Evolutionary conservation across 2,797 vertebrate species (phyloP), one percentile per base, ranked within the genome.

Genomic region (Myotis findleyi): DNA sequence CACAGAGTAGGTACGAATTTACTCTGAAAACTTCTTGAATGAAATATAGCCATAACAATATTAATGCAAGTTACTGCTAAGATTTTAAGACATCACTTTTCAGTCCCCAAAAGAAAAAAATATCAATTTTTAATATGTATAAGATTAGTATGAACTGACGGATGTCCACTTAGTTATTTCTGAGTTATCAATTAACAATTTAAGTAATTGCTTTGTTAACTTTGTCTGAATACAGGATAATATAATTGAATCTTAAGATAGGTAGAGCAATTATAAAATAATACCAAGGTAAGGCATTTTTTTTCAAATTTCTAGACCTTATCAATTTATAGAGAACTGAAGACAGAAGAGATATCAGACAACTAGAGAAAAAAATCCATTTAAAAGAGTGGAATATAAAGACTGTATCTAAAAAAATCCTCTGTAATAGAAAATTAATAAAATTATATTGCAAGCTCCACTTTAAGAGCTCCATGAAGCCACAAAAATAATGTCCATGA

Each of bases 361-460:
- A 41, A 72, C 11, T 76, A 86, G 44, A 66, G 7, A 41, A 93
- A 66, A 59, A 62, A 30, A 30, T 30, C 27, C 2, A 49, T 64
- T 95, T 89, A 69, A 73, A 89, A 69, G 6, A 51, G 21, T 75
- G 30, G 1, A 47, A 88, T 59, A 5, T 38, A 64, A 57, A 53
- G n/a, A 55, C 4, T 41, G 21, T 23, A 76, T 12, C 6, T 38
- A 88, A 25, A 49, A 71, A 80, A 92, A 73, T 80, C 47, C 4
- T 62, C 5, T 85, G 3, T 55, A 53, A 62, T 51, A 85, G 18
- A 71, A 88, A 94, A 94, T 85, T 71, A 81, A 51, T 81, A 72
- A 51, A 85, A 82, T 82, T 51, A 36, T 66, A 86, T 82, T 3
- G 0, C 14, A 86, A 66, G 17, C 7, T 66, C 30, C 33, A 77